These are phyloP conservation scores for Gymnoscopelus braueri DNA, from an alignment of 2,797 vertebrate species.

Conservation along the genomic window DNA sequence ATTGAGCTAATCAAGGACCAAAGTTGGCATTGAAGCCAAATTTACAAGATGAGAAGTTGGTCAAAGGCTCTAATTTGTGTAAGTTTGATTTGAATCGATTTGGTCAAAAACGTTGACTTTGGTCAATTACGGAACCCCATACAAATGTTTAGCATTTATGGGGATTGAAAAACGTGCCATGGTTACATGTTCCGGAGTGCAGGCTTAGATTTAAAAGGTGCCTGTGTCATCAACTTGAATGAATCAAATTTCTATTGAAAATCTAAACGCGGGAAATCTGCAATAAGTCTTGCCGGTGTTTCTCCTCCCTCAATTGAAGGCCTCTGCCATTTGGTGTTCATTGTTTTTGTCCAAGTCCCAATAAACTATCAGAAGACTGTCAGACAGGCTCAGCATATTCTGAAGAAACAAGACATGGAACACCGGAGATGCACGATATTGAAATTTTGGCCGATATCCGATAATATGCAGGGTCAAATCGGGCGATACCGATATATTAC, in stretches of 20 bases:
- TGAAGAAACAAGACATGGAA: too few species aligned
- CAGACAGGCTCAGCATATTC: slow-evolving; percentile 2
- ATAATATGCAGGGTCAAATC: too few species aligned
- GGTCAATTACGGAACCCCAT: too few species aligned
- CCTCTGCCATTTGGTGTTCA: slow-evolving; percentile 8
- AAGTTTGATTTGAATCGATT: too few species aligned
- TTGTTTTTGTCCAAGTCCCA: slow-evolving; percentile 54
- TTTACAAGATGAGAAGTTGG: not conserved
- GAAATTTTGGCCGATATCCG: too few species aligned
- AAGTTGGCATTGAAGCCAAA: slow-evolving; percentile 16
- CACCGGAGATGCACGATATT: too few species aligned
- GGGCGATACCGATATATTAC: too few species aligned
- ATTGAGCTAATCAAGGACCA: slow-evolving; percentile 22
- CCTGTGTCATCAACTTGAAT: not conserved
- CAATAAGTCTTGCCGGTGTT: slow-evolving; percentile 27
- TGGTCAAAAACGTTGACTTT: too few species aligned
- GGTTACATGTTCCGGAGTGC: not conserved
- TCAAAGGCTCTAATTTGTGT: too few species aligned
- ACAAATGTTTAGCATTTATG: too few species aligned
- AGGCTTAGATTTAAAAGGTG: not conserved
- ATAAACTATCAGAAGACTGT: slow-evolving; percentile 27
- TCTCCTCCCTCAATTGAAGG: slow-evolving; percentile 2
- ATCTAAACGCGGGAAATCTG: not conserved
- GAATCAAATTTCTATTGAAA: not conserved
- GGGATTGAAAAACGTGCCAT: too few species aligned